phyloP scores from a whole-genome alignment of 2,888 invertebrate species.

The Geotrupes spiniger region DNA sequence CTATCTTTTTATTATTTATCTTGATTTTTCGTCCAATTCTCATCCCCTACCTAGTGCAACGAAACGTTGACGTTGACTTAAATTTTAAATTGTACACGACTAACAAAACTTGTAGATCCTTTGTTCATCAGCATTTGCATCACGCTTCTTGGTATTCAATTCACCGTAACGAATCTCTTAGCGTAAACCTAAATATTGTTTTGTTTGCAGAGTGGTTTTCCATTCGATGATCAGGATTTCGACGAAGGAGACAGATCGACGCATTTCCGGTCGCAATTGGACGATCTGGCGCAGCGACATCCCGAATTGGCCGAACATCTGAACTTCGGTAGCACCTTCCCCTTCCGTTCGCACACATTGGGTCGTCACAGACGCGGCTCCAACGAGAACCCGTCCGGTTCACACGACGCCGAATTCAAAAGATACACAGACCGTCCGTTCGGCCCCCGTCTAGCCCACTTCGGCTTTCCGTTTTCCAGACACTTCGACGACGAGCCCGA shows the following conservation, averaged over 20 bases:
- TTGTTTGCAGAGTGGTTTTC: constrained; percentile 60
- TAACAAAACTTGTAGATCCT: too few relatives aligned
- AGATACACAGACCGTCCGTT: constrained; percentile 52
- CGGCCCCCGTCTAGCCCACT: constrained; percentile 40
- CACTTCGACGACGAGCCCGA: constrained; percentile 24
- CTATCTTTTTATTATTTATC: too few relatives aligned
- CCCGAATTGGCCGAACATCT: constrained; percentile 73
- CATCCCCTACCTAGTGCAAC: too few relatives aligned
- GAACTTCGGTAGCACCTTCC: constrained; percentile 42
- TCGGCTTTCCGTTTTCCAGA: constrained; percentile 40
- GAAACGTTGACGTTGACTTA: too few relatives aligned
- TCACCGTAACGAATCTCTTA: too few relatives aligned
- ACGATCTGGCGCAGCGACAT: constrained; percentile 69
- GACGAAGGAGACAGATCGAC: constrained; percentile 45
- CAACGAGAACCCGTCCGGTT: constrained; percentile 48
- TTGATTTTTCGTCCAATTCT: too few relatives aligned
- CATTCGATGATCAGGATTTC: constrained; percentile 60
- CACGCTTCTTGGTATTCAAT: too few relatives aligned
- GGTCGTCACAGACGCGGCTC: constrained; percentile 42
- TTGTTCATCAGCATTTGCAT: too few relatives aligned
- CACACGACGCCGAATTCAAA: constrained; percentile 51
- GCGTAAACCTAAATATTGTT: background rate
- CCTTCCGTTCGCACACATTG: constrained; percentile 49
- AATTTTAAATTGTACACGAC: too few relatives aligned
- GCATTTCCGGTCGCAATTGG: constrained; percentile 58